Conservation (phyloP, 2,113 vertebrate genomes). For the Scytalopus superciliaris region DNA sequence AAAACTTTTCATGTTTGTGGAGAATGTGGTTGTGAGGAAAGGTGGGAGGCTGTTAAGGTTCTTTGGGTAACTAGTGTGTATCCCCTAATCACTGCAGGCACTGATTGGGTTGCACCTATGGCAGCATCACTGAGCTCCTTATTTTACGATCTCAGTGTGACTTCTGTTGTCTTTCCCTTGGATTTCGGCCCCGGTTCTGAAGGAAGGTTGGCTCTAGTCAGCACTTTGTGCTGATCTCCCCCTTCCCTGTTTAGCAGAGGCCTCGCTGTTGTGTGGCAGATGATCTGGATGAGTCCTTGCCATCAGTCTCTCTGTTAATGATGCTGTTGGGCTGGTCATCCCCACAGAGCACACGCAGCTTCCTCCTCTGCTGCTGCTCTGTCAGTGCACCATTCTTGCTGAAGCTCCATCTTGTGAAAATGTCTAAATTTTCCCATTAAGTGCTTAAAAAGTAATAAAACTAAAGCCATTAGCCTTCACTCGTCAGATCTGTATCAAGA, state of each 20-base stretch:
- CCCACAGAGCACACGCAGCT: not conserved
- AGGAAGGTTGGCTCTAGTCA: not conserved
- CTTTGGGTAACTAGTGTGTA: not conserved
- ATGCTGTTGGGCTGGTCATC: not conserved
- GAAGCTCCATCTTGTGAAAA: conserved; percentile 69
- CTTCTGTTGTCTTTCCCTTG: not conserved
- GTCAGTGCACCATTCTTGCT: conserved; percentile 37
- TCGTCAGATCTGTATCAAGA: conserved; percentile 66
- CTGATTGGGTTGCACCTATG: fast-evolving
- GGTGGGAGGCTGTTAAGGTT: not conserved
- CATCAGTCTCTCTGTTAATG: not conserved
- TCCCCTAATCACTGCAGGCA: not conserved
- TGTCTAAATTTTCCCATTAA: conserved; percentile 79
- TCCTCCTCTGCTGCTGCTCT: conserved; percentile 39
- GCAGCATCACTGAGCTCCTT: not conserved
- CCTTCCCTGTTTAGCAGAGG: not conserved
- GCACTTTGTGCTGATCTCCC: not conserved
- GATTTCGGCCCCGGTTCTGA: not conserved
- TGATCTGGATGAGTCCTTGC: not conserved
- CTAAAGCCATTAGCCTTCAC: conserved; percentile 73
- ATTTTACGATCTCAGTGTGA: fast-evolving
- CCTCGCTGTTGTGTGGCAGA: not conserved
- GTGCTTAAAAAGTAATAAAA: conserved; percentile 83
- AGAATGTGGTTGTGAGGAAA: not conserved
- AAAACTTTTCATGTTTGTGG: not conserved